A percentile compares a stretch with the other conserved stretches of the same genome.
Conservation (phyloP, 2,888 invertebrate species). For the Pristionchus arcanus region DNA sequence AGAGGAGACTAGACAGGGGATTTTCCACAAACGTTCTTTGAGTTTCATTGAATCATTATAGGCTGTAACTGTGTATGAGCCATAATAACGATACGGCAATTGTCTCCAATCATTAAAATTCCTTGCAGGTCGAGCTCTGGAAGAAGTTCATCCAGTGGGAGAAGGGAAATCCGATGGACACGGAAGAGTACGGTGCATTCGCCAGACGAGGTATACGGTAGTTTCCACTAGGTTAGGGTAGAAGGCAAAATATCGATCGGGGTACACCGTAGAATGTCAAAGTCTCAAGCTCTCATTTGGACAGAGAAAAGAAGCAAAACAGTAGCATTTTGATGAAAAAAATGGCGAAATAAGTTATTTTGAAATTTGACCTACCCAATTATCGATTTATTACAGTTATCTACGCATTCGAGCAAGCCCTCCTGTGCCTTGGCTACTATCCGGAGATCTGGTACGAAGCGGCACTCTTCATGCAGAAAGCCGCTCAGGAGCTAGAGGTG, state of each 20-base stretch:
- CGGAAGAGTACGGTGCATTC: conserved; percentile 94
- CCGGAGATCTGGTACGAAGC: conserved; percentile 99
- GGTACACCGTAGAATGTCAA: background rate
- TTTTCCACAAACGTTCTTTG: no score
- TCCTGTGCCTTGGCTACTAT: conserved; percentile 96
- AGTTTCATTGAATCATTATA: no score
- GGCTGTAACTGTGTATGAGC: no score
- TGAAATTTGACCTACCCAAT: background rate
- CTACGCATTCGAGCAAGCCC: conserved; percentile 98
- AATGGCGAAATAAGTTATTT: background rate
- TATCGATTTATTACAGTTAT: conserved; percentile 85
- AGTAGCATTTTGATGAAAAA: background rate
- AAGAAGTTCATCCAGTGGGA: conserved; percentile 99
- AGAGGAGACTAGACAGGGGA: no score
- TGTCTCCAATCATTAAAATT: no score
- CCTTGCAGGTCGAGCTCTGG: conserved; percentile 91
- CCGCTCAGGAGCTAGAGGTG: conserved; percentile 92
- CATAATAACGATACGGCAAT: no score
- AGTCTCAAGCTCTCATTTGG: no score
- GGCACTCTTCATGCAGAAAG: conserved; percentile 95
- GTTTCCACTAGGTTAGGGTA: background rate
- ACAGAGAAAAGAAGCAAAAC: background rate
- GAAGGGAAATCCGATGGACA: conserved; percentile 94
- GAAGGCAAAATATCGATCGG: background rate
- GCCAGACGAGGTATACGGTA: conserved; percentile 85